Evolutionary conservation across 1,140 invertebrate genomes (phyloP).

Genomic region (Drosophila ogumai): DNA sequence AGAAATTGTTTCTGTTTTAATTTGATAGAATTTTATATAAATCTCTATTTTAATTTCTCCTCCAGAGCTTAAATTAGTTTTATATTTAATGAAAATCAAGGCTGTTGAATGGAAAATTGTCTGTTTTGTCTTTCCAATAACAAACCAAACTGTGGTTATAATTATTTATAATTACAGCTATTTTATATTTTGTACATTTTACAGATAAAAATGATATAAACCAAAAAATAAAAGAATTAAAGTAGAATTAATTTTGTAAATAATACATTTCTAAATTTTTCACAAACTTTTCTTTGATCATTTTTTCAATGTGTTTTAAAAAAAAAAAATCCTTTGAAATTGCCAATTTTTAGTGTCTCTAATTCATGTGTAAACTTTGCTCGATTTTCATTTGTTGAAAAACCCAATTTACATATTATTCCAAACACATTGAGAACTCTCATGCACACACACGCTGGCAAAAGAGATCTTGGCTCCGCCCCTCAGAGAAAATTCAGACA

Average conservation of each 20-base stretch:
- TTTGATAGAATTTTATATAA: background rate
- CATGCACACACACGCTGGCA: slow-evolving; percentile 20
- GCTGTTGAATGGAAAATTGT: too few species aligned
- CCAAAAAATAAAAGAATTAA: too few species aligned
- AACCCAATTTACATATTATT: slow-evolving; percentile 44
- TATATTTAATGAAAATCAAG: too few species aligned
- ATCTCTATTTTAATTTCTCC: too few species aligned
- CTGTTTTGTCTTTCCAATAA: too few species aligned
- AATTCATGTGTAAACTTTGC: slow-evolving; percentile 37
- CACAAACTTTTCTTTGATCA: background rate
- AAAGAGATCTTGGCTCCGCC: slow-evolving; percentile 56
- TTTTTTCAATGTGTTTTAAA: background rate
- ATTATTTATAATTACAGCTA: background rate
- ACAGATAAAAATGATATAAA: background rate
- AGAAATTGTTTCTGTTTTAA: background rate
- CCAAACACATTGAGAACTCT: slow-evolving; percentile 44
- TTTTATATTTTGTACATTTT: background rate
- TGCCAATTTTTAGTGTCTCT: slow-evolving; percentile 8
- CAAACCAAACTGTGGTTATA: background rate
- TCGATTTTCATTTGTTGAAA: slow-evolving; percentile 72
- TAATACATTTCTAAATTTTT: background rate
- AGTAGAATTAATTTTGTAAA: background rate
- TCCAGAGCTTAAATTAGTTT: too few species aligned
- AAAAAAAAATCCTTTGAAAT: background rate
- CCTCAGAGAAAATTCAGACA: slow-evolving; percentile 26